Base-by-base conservation (phyloP, 2,888 invertebrate genomes). In the Orthonychiurus folsomi region DNA sequence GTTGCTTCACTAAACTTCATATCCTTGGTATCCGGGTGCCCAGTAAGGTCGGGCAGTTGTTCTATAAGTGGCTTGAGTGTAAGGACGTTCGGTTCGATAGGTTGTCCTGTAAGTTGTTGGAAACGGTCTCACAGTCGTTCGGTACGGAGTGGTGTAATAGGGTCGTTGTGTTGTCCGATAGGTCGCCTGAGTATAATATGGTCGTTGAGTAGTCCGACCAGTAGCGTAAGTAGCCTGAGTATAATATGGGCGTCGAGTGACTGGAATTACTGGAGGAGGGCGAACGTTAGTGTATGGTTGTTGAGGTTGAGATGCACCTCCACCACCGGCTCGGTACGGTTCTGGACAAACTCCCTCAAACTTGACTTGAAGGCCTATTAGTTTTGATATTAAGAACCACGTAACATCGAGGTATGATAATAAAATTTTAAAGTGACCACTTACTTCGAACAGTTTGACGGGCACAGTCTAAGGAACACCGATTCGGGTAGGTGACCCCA, bases 301-400 rank as follows among this genome's bases (percentile, higher is more conserved):
- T 5, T 48, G 18, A 2, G 59, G 28, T 28, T 27, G 27, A 3
- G 25, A 18, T 55, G 9, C 21, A n/a, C 9, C 20, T 12, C 53
- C 27, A 28, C 50, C n/a, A n/a, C 56, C 47, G 12, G 27, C 37
- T 9, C 18, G n/a, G 55, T 61, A 56, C 21, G 37, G 37, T 9
- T 53, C 55, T 24, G 61, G 37, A 26, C 61, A 61, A 2, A 61
- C 61, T 9, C 61, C 61, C 24, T 61, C 61, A 56, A 61, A 61
- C 23, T 61, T 61, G 20, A 61, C 61, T 55, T 23, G 3, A 5
- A 56, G 18, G 21, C 37, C 61, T 61, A 25, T n/a, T n/a, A n/a
- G n/a, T n/a, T n/a, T n/a, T n/a, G n/a, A n/a, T n/a, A n/a, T n/a
- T n/a, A n/a, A n/a, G n/a, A n/a, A n/a, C n/a, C n/a, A n/a, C n/a